Base-by-base conservation (phyloP, 2,797 vertebrate genomes). In the Danio jaintianensis region DNA sequence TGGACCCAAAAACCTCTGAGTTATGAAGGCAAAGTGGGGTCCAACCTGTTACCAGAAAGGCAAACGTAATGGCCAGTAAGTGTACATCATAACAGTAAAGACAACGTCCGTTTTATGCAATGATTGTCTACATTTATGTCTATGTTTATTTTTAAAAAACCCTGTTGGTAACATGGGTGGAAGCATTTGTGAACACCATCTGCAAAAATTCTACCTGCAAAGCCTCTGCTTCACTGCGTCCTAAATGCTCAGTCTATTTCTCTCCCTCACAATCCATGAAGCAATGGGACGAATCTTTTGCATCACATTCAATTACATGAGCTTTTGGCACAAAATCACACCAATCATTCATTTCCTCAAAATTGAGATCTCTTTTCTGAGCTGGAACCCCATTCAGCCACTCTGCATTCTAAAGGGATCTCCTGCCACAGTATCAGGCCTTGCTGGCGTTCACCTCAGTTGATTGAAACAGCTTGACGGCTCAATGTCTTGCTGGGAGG, bases 381-480 rank as follows among this genome's bases (percentile, higher is more conserved):
- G 82, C 67, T 58, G 59, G 76, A 84, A 83, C 78, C 68, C 75
- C 77, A 78, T 82, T 84, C 74, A 77, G 74, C 73, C 75, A 56
- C 78, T 87, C 83, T 83, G 81, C 83, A 86, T 87, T 86, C 81
- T 81, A 82, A 53, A 40, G 75, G 82, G 81, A 83, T 86, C 81
- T 67, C 59, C 56, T 11, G 78, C 67, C 70, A 66, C 82, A 86
- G 81, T 83, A 87, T 87, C 85, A 78, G 80, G 81, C 79, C 84
- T 85, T 83, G 79, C 85, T 86, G 85, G 84, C 76, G 83, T 83
- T 87, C 86, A 87, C 84, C 79, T 86, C 85, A 83, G 81, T 76
- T 92, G 93, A 93, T 92, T 91, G 90, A 94, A 93, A 89, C 92
- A 93, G 92, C 89, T 82, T 89, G 92, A 93, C 90, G 89, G 90